Percentiles rank a stretch among this genome's conserved stretches.
phyloP scores from a whole-genome alignment of 2,113 vertebrate genomes.

The Sander vitreus region DNA sequence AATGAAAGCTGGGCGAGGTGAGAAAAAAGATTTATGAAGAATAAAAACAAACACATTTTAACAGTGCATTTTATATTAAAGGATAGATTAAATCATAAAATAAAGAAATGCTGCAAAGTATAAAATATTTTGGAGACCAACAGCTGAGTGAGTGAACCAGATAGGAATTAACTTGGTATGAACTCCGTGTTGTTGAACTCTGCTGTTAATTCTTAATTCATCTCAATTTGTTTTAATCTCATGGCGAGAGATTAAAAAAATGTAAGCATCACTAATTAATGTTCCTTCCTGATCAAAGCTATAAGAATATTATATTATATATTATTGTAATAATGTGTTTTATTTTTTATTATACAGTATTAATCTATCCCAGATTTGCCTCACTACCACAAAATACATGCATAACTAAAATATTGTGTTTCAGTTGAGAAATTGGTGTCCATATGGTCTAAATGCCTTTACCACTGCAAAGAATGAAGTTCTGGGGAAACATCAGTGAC shows the following conservation, averaged over 20 bases:
- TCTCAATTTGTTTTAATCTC: background rate
- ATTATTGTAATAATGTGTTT: no score
- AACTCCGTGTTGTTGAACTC: background rate
- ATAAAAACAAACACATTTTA: background rate
- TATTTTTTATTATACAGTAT: no score
- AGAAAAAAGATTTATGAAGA: constrained; percentile 9
- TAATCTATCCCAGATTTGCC: no score
- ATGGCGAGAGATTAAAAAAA: background rate
- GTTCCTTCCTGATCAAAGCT: background rate
- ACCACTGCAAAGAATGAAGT: background rate
- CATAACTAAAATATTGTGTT: background rate
- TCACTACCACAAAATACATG: no score
- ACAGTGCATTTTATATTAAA: background rate
- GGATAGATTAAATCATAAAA: background rate
- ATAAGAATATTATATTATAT: no score
- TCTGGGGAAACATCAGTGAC: background rate
- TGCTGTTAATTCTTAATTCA: background rate
- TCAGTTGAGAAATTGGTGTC: background rate
- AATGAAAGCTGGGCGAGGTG: constrained; percentile 17
- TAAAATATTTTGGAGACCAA: background rate
- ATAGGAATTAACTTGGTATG: background rate
- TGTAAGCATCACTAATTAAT: background rate
- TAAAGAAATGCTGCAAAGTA: background rate
- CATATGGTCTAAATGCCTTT: background rate
- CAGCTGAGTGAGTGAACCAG: background rate